Evolutionary conservation across 1,140 invertebrate species (phyloP), one percentile per base, ranked within the genome.

Genomic region (Eulimnadia texana): DNA sequence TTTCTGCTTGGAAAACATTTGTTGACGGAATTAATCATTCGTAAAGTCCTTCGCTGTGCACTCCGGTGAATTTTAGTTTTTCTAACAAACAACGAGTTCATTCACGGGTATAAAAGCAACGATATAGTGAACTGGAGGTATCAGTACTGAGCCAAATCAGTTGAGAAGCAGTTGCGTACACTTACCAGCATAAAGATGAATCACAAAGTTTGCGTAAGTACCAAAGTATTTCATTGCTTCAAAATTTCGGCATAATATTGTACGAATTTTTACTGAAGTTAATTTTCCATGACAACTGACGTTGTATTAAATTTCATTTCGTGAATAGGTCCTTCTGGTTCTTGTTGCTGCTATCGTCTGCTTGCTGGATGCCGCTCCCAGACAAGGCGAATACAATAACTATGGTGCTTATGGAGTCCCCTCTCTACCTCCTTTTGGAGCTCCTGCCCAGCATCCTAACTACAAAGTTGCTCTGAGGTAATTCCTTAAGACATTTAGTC

Each of bases 381-480:
- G n/a, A n/a, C 33, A 42, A 16, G 33, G 33, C 16, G 16, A 42
- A 6, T 42, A 42, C 33, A 42, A 42, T 6, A 42, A 42, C 33
- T 42, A 42, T 16, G 33, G 33, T 16, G 33, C 6, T 9, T 6
- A 6, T 42, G 33, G 33, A 9, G 55, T 42, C 29, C 55, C 55
- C 6, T 9, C 25, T 2, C 27, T 58, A 16, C 55, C 55, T 58
- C 55, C 55, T 24, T 58, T 58, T 27, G 55, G 55, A 25, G 27
- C 28, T n/a, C 55, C 55, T 16, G 55, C 55, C 23, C 28, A 58
- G 55, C 55, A 58, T 58, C 28, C 55, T 16, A 20, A 33, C 16
- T 28, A 58, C 24, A 27, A 42, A 23, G 16, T 33, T 29, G 55
- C 27, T 25, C 23, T 25, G 16, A 58, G 27, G 42, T 27, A 58